Percentiles rank a stretch among this genome's conserved stretches.
Conservation (phyloP, 1,140 invertebrate genomes). For the Dryas iulia region DNA sequence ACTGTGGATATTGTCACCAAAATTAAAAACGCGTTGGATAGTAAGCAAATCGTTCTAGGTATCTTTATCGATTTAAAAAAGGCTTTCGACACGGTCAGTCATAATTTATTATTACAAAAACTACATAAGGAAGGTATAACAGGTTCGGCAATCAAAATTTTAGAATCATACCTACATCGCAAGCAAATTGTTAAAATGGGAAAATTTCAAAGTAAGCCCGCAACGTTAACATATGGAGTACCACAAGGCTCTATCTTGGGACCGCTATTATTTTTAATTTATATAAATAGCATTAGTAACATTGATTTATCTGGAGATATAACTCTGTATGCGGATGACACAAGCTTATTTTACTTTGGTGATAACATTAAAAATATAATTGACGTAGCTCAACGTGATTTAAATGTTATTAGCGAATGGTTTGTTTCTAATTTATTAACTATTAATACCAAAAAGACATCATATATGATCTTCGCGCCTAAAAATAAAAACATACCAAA, state of each 20-base stretch:
- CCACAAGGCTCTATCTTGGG: neutral
- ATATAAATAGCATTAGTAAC: neutral
- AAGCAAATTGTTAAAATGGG: neutral
- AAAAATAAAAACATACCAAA: constrained; percentile 8
- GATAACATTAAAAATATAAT: neutral
- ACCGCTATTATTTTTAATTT: neutral
- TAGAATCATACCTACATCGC: neutral
- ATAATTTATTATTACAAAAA: neutral
- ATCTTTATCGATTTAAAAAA: neutral
- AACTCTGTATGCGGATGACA: neutral
- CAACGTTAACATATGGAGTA: constrained; percentile 2
- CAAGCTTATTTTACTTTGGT: constrained; percentile 6
- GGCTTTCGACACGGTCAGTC: neutral
- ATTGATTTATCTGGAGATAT: neutral
- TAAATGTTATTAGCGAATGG: constrained; percentile 8
- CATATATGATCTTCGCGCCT: neutral
- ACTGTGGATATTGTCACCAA: neutral
- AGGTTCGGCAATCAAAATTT: neutral
- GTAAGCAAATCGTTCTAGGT: neutral
- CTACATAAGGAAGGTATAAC: neutral
- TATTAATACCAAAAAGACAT: constrained; percentile 2
- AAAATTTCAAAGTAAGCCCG: neutral
- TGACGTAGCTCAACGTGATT: neutral
- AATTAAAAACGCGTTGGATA: neutral
- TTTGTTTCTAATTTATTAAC: constrained; percentile 10